phyloP scores from a whole-genome alignment of 2,797 vertebrate species.

The Glossophaga mutica region DNA sequence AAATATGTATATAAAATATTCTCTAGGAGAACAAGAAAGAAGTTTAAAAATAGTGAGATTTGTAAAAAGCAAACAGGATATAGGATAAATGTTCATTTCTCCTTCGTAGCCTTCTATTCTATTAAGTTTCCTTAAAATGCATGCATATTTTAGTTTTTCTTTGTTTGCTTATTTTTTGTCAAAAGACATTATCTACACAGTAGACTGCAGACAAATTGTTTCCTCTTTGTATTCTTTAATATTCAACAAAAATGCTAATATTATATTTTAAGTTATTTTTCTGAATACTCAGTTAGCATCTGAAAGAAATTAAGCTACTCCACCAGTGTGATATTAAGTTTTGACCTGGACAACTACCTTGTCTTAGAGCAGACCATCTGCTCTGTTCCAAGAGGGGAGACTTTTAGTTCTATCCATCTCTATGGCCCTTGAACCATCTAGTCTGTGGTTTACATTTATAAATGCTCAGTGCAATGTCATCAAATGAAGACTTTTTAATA shows the following conservation, averaged over 20 bases:
- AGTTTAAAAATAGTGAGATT: neutral
- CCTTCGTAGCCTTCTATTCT: neutral
- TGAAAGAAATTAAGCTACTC: neutral
- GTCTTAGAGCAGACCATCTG: neutral
- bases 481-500: neutral
- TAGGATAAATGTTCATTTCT: neutral
- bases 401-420: neutral
- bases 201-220: neutral
- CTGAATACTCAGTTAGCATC: neutral
- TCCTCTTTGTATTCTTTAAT: neutral
- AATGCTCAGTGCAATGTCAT: neutral
- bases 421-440: neutral
- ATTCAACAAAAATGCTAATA: neutral
- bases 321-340: neutral
- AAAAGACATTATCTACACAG: neutral
- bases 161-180: neutral
- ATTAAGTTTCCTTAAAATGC: neutral
- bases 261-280: neutral
- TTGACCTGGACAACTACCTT: neutral
- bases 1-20: neutral
- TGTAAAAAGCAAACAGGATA: neutral
- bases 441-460: neutral
- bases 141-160: neutral
- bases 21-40: neutral
- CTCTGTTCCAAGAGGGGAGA: neutral